Conservation (phyloP, 1,140 invertebrate species). For the Leptinotarsa lineolata region DNA sequence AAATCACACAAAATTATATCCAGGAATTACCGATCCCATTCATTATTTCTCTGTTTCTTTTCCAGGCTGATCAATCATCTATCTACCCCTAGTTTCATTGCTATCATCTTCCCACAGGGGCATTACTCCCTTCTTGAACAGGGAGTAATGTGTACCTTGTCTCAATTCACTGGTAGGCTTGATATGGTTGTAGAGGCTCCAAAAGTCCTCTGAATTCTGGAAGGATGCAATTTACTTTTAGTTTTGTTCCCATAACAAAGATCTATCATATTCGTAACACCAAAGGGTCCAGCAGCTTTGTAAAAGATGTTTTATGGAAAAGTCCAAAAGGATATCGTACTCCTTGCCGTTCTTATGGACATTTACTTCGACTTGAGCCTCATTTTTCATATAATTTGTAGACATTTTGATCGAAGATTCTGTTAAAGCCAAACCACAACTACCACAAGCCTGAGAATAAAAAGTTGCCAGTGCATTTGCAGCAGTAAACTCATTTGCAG, state of each 20-base stretch:
- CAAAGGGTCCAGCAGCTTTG: constrained; percentile 97
- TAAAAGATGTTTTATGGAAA: constrained; percentile 82
- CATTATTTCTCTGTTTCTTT: too few relatives aligned
- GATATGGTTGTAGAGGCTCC: constrained; percentile 97
- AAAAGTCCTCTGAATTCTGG: constrained; percentile 98
- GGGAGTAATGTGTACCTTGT: constrained; percentile 92
- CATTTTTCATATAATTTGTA: constrained; percentile 47
- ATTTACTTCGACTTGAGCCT: constrained; percentile 59
- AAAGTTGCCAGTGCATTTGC: too few relatives aligned
- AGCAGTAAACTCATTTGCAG: too few relatives aligned
- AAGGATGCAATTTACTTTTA: constrained; percentile 91
- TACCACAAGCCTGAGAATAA: constrained; percentile 31
- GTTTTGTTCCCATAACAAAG: constrained; percentile 85
- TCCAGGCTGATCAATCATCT: too few relatives aligned
- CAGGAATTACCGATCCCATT: too few relatives aligned
- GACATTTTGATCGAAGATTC: constrained; percentile 43
- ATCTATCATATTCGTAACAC: constrained; percentile 94
- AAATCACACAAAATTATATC: too few relatives aligned
- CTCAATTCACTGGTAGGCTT: constrained; percentile 88
- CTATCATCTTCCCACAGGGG: too few relatives aligned
- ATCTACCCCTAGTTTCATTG: too few relatives aligned
- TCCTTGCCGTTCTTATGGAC: constrained; percentile 52
- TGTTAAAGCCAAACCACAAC: constrained; percentile 24
- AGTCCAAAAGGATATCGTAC: constrained; percentile 50
- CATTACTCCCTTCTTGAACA: too few relatives aligned